A percentile compares a stretch with the other conserved stretches of the same genome.
Conservation (phyloP, 2,113 vertebrate genomes). For the Ranitomeya variabilis region DNA sequence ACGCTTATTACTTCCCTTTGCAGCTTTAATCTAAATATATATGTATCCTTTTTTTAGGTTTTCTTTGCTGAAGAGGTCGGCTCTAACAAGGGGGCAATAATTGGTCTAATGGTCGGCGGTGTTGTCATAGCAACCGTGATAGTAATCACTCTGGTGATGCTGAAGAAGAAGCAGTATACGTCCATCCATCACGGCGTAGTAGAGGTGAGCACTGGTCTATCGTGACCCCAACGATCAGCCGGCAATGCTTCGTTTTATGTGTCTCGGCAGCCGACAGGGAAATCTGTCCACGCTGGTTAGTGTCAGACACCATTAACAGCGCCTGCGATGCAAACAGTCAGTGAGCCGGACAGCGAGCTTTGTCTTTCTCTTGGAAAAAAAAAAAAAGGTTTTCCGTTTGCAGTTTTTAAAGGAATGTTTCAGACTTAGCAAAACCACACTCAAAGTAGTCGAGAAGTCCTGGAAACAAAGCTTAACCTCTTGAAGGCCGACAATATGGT, state of each 20-base stretch:
- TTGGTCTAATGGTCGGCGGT: constrained; percentile 97
- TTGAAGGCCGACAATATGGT: no score
- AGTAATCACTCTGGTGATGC: constrained; percentile 97
- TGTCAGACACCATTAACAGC: not conserved
- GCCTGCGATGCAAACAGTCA: not conserved
- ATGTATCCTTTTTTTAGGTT: constrained; percentile 74
- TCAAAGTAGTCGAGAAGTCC: no score
- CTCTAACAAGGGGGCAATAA: constrained; percentile 97
- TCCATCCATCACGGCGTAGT: constrained; percentile 98
- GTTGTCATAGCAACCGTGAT: constrained; percentile 98
- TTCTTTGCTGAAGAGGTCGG: constrained; percentile 96
- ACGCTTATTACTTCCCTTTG: not conserved
- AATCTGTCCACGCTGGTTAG: not conserved
- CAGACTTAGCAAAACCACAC: no score
- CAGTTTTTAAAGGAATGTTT: not conserved
- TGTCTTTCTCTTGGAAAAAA: not conserved
- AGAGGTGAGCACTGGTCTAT: constrained; percentile 77
- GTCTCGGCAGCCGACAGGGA: not conserved
- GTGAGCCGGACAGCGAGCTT: not conserved
- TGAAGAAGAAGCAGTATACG: constrained; percentile 98
- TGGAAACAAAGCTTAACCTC: no score
- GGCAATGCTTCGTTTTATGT: not conserved
- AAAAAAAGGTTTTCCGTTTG: not conserved
- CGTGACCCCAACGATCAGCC: not conserved
- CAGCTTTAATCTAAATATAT: not conserved